Evolutionary conservation across 1,140 invertebrate genomes (phyloP).

Genomic region (Drosophila dunni): DNA sequence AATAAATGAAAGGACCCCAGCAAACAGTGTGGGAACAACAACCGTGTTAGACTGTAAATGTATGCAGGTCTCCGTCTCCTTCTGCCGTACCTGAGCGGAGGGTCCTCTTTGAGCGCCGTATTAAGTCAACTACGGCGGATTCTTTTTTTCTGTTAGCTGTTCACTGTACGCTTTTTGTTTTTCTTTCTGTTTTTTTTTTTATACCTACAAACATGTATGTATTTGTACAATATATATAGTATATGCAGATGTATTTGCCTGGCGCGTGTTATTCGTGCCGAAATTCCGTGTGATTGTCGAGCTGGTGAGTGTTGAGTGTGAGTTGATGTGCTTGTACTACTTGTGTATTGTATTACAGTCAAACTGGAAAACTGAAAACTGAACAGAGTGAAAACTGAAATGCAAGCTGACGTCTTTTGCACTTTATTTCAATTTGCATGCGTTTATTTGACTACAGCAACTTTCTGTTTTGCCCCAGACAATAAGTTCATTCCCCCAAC

Average conservation of each 20-base stretch:
- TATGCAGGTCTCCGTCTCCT: constrained; percentile 21
- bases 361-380: constrained; percentile 1
- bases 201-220: not conserved
- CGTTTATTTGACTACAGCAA: constrained; percentile 28
- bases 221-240: constrained; percentile 2
- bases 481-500: not conserved
- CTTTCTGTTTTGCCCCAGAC: constrained; percentile 1
- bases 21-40: not conserved
- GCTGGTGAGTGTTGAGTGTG: not conserved
- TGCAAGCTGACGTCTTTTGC: constrained; percentile 47
- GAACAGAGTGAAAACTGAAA: constrained; percentile 27
- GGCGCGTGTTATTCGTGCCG: constrained; percentile 29
- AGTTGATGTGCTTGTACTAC: constrained; percentile 9
- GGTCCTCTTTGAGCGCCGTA: not conserved
- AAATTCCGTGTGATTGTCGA: constrained; percentile 15
- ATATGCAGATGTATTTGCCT: constrained; percentile 16
- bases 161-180: constrained; percentile 5
- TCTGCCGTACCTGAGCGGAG: not conserved
- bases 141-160: not conserved
- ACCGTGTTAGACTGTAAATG: constrained; percentile 24
- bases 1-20: constrained; percentile 40
- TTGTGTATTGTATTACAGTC: constrained; percentile 31
- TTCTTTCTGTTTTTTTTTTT: not conserved
- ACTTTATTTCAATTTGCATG: constrained; percentile 54
- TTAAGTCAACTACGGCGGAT: constrained; percentile 32